phyloP scores from a whole-genome alignment of 2,113 vertebrate species.

The Scatophagus argus region DNA sequence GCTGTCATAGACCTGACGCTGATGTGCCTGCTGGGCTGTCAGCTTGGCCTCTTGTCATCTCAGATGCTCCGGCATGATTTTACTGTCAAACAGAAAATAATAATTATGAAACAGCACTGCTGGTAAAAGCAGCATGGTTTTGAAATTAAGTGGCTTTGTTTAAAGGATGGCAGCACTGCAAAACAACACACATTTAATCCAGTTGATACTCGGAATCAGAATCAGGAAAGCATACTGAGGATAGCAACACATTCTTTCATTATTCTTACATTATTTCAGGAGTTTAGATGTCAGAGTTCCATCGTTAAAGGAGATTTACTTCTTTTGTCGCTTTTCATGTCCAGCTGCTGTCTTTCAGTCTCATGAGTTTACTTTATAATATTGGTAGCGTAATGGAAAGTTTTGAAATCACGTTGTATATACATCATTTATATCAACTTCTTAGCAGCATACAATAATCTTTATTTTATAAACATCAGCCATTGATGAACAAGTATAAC shows the following conservation, averaged over 20 bases:
- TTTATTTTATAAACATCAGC: neutral
- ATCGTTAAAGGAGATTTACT: neutral
- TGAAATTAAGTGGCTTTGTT: neutral
- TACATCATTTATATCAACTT: too few relatives aligned
- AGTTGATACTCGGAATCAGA: too few relatives aligned
- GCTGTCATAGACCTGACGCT: constrained; percentile 23
- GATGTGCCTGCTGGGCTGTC: constrained; percentile 17
- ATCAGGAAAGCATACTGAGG: too few relatives aligned
- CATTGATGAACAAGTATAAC: neutral
- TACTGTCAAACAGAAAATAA: neutral
- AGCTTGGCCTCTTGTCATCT: constrained; percentile 14
- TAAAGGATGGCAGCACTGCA: neutral
- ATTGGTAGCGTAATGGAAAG: neutral
- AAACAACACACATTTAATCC: neutral
- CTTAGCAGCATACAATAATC: neutral
- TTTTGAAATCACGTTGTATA: neutral
- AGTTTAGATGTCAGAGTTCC: too few relatives aligned
- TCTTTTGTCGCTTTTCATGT: neutral
- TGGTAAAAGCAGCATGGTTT: neutral
- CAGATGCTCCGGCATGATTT: neutral
- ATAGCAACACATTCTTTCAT: neutral
- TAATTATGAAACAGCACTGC: neutral
- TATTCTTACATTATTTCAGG: neutral
- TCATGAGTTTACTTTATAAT: neutral
- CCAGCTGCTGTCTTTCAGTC: neutral